Evolutionary conservation across 2,113 vertebrate species (phyloP).

Genomic region (Campylomormyrus tamandua): DNA sequence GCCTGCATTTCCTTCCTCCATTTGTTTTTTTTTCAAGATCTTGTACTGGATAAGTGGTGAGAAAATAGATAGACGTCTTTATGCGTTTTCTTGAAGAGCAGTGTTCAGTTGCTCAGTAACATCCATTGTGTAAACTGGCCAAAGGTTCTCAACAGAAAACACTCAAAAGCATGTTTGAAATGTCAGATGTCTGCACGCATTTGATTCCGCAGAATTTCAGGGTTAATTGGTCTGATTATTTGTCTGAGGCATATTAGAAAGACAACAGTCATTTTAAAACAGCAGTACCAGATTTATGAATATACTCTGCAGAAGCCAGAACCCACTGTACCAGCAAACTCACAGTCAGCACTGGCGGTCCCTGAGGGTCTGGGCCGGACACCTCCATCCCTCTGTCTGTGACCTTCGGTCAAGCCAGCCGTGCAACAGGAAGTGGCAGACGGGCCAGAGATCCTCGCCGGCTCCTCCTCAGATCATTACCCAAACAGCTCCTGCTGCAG

Average conservation of each 20-base stretch:
- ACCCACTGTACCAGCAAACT: neutral
- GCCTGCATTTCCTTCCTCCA: neutral
- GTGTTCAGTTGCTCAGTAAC: neutral
- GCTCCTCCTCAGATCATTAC: conserved; percentile 10
- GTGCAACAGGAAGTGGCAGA: neutral
- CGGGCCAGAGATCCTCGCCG: neutral
- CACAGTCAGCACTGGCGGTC: neutral
- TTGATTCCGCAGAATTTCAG: neutral
- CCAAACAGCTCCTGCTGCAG: neutral
- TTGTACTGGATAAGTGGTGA: neutral
- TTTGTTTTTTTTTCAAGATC: neutral
- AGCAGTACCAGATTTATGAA: neutral
- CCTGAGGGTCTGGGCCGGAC: neutral
- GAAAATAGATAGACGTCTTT: neutral
- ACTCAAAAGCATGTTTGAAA: neutral
- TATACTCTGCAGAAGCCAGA: neutral
- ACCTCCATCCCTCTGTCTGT: neutral
- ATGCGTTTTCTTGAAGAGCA: neutral
- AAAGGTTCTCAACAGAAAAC: neutral
- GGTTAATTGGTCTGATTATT: neutral
- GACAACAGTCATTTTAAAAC: neutral
- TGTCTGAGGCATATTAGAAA: neutral
- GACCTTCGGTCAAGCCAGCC: neutral
- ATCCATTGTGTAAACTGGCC: neutral
- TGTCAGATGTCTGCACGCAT: neutral